Base-by-base conservation (phyloP, 53 echinoderm and acorn worm species). In the Pentamera pediparva region DNA sequence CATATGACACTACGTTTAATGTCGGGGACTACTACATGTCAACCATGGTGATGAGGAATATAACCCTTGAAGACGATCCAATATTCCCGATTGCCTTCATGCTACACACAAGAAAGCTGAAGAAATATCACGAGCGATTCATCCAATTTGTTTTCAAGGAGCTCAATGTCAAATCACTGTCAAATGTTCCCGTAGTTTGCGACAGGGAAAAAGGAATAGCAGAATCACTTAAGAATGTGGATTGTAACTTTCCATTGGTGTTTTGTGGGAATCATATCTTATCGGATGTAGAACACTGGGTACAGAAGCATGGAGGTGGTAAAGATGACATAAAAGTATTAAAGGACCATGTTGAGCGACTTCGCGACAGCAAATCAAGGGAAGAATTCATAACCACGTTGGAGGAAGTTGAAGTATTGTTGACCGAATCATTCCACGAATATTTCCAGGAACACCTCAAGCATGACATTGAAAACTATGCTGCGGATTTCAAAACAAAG, bases 1-100 rank as follows among this genome's bases (percentile, higher is more conserved):
- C 61, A 4, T 61, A 61, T 19, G 61, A 61, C 61, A 61, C 61
- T 1, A 61, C 61, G 13, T 61, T 61, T n/a, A 61, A 61, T 32
- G 1, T 61, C 11, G 61, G 61, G 11, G 61, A 61, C 19, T 61
- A 15, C 19, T 61, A 61, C 19, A 2, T 61, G 11, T 61, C 61
- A 3, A 10, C 32, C 6, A 19, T 61, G 3, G 61, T 61, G 3
- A 32, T 61, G 5, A 30, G 61, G 35, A 61, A 61, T 11, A 61
- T 61, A 0, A 4, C 7, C 2, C 11, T 31, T 13, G 50, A 50
- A 22, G 33, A 3, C 3, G 61, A 61, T 12, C 61, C 61, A 3
- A 32, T 61, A 5, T 61, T 31, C 12, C 61, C 61, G 2, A 11
- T 61, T 2, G 61, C 61, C 5, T 32, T 61, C 12, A 29, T 61